A percentile compares a stretch with the other conserved stretches of the same genome.
Evolutionary conservation across 2,113 vertebrate species (phyloP).

Genomic region (Stictonetta naevosa): DNA sequence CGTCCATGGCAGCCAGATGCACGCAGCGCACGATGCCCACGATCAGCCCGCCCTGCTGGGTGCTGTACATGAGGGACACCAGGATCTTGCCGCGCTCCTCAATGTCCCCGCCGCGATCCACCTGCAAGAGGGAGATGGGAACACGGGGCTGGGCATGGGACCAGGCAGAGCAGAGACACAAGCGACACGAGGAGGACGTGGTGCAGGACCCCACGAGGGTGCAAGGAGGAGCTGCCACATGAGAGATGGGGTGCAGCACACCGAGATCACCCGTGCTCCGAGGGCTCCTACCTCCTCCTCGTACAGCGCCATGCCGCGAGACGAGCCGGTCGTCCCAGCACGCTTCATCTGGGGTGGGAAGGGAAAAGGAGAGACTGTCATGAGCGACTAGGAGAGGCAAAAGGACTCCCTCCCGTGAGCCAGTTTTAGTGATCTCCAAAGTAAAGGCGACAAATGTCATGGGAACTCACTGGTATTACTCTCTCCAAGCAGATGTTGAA

Average conservation of each 20-base stretch:
- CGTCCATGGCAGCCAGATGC: conserved; percentile 95
- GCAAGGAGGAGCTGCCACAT: accelerated
- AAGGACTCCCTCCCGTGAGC: no score
- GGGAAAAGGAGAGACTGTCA: accelerated
- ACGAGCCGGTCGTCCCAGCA: conserved; percentile 82
- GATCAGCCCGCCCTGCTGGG: conserved; percentile 88
- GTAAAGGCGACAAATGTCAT: accelerated
- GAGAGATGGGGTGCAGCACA: accelerated
- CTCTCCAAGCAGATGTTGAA: conserved; percentile 96
- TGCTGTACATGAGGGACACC: conserved; percentile 96
- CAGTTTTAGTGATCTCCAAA: accelerated
- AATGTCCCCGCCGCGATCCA: conserved; percentile 84
- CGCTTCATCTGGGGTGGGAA: conserved; percentile 86
- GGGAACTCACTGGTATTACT: conserved; percentile 86
- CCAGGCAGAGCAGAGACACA: background rate
- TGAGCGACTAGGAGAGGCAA: background rate
- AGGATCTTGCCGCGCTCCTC: conserved; percentile 94
- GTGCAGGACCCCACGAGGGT: accelerated
- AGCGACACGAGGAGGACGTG: accelerated
- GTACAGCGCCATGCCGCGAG: conserved; percentile 93
- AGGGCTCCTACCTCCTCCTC: conserved; percentile 90
- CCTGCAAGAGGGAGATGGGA: conserved; percentile 56
- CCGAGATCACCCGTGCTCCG: accelerated
- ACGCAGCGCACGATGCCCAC: conserved; percentile 94
- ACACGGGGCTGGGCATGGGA: accelerated